Percentiles rank a stretch among this genome's conserved stretches.
These are phyloP conservation scores for Diarsia brunnea DNA, from an alignment of 2,888 invertebrate species.

Conservation along the genomic window DNA sequence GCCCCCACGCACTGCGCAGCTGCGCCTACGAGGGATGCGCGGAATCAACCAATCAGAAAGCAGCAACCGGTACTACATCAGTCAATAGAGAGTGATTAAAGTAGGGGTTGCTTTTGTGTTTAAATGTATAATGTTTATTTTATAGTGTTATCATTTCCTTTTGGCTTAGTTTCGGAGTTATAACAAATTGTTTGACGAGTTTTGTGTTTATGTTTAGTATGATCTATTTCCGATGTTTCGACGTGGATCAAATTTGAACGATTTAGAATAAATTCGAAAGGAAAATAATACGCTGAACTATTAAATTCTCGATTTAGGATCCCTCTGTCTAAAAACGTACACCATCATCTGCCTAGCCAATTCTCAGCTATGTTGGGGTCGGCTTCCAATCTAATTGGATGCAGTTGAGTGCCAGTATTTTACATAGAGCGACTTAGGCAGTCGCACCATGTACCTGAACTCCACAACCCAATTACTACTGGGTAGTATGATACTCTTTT, in stretches of 20 bases:
- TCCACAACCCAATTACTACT: too few relatives aligned
- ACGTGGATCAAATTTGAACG: background rate
- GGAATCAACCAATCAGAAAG: slow-evolving; percentile 66
- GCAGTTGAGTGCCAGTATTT: too few relatives aligned
- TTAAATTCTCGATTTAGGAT: too few relatives aligned
- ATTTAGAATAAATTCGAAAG: background rate
- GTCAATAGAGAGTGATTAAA: slow-evolving; percentile 60
- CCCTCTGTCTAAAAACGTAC: background rate
- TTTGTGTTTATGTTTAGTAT: slow-evolving; percentile 24
- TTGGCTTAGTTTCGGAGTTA: slow-evolving; percentile 36
- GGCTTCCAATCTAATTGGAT: too few relatives aligned
- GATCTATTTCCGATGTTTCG: slow-evolving; percentile 32
- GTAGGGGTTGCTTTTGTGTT: slow-evolving; percentile 63
- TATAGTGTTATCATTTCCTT: slow-evolving; percentile 65
- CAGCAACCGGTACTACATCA: slow-evolving; percentile 42
- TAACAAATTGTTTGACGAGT: slow-evolving; percentile 43
- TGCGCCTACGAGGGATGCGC: slow-evolving; percentile 80
- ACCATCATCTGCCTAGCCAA: too few relatives aligned
- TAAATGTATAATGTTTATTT: slow-evolving; percentile 58
- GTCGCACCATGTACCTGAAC: too few relatives aligned
- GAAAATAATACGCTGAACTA: background rate
- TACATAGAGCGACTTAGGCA: too few relatives aligned
- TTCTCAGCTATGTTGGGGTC: too few relatives aligned
- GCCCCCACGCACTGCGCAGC: slow-evolving; percentile 88
- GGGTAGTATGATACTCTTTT: too few relatives aligned